Evolutionary conservation across 2,797 vertebrate genomes (phyloP).

Genomic region (Vespertilio murinus): DNA sequence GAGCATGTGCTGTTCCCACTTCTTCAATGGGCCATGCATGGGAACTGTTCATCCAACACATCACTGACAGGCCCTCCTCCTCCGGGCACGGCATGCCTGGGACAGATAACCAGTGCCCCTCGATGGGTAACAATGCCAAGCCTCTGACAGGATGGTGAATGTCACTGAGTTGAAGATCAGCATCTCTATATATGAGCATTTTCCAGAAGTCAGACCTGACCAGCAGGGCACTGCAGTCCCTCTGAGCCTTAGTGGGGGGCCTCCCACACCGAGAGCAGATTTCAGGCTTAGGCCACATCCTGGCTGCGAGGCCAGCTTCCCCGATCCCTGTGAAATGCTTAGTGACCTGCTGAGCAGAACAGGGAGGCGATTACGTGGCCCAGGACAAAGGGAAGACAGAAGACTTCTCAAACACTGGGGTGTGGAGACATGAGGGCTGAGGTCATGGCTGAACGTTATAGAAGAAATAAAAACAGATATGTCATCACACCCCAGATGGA

Average conservation of each 20-base stretch:
- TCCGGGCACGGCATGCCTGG: not conserved
- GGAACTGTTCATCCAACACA: not conserved
- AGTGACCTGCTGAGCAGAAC: not conserved
- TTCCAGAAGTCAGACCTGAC: not conserved
- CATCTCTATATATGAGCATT: no score
- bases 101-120: not conserved
- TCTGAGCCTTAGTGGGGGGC: not conserved
- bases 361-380: not conserved
- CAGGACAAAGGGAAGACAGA: not conserved
- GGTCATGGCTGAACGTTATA: not conserved
- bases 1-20: not conserved
- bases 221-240: not conserved
- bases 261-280: not conserved
- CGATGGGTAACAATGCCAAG: not conserved
- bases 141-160: not conserved
- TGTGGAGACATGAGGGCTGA: not conserved
- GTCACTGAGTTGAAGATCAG: not conserved
- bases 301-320: not conserved
- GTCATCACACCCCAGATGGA: no score
- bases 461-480: not conserved
- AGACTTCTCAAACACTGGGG: not conserved
- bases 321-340: not conserved
- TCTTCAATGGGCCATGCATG: not conserved
- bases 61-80: not conserved
- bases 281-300: not conserved